Base-by-base conservation (phyloP, 2,113 vertebrate species). In the Lynx canadensis region DNA sequence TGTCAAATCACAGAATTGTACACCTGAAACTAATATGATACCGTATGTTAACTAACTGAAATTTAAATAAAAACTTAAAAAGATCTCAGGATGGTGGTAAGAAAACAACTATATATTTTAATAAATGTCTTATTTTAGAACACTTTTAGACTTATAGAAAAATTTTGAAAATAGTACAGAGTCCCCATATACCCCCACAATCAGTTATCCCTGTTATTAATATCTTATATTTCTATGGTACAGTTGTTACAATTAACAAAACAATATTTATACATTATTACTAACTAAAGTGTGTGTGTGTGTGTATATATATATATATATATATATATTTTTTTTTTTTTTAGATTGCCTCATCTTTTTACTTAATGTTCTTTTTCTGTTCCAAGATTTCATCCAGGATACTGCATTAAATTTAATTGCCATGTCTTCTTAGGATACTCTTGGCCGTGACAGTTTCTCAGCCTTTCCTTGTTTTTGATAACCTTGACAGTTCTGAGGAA, bases 101-200 rank as follows among this genome's bases (percentile, higher is more conserved):
- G 66, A 89, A 89, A 92, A 52, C 3, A 50, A 41, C 16, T 60
- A 63, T 60, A 38, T 55, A 33, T 55, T 50, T 93, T 76, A 89
- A 38, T 93, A 83, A 88, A 83, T 19, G 15, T 55, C 82, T 83
- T 60, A 57, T 48, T 89, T 84, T 69, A 96, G 84, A 89, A 41
- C 23, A 81, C 10, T 50, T 93, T 68, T 71, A 65, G 19, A 65
- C n/a, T 81, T 63, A 65, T 27, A 92, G 23, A 71, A 87, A 89
- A 93, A 48, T 21, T 45, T 18, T 68, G 12, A 74, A 91, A 31
- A 68, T 13, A 82, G 18, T 48, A 27, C 55, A 74, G 57, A 41
- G 25, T n/a, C 66, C n/a, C n/a, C 31, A 63, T 71, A 25, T n/a
- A 50, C 16, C 9, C 9, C 9, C 50, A 38, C 21, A 84, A 80